Base-by-base conservation (phyloP, 1,140 invertebrate genomes). In the Colletes gigas region DNA sequence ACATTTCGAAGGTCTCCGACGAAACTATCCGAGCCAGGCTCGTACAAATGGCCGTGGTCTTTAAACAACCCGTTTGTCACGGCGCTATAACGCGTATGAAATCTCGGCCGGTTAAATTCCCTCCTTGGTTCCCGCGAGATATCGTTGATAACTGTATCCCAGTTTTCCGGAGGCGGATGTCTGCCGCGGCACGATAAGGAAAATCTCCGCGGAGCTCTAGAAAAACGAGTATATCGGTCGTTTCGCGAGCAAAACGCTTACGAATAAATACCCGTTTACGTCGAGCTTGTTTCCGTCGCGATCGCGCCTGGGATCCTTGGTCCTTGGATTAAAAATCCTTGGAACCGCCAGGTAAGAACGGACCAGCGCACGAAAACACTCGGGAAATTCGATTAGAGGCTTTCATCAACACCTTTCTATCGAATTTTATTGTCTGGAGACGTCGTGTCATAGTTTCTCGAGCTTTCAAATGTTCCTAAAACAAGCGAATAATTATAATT, bases 81-180 rank as follows among this genome's bases (percentile, higher is more conserved):
- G 50, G 50, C 10, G 10, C 50, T 50, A 66, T 82, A 83, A 69
- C 68, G 68, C 30, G 74, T 75, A 83, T 84, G 75, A 68, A 84
- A 75, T 72, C 63, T 67, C 21, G 30, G 30, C 54, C 12, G 21
- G 2, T 17, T 66, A 47, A 47, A 30, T 55, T 54, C 41, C 47
- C 75, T 50, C 9, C 10, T 50, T 44, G 44, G 44, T 75, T 59
- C 39, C 70, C 54, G 50, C 70, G 77, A 80, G 72, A 84, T 83
- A 75, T 84, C 66, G 67, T 12, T 19, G 52, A 79, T 78, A 79
- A 52, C 21, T 55, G 55, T 15, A 12, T 14, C 15, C n/a, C 41
- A 0, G 10, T 50, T 47, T 47, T 50, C 41, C 76, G 50, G 47
- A 12, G n/a, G 21, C 14, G 30, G n/a, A 44, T 41, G 65, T 77